These are phyloP conservation scores for Pristionchus entomophagus DNA, from an alignment of 2,888 invertebrate genomes.

Conservation along the genomic window DNA sequence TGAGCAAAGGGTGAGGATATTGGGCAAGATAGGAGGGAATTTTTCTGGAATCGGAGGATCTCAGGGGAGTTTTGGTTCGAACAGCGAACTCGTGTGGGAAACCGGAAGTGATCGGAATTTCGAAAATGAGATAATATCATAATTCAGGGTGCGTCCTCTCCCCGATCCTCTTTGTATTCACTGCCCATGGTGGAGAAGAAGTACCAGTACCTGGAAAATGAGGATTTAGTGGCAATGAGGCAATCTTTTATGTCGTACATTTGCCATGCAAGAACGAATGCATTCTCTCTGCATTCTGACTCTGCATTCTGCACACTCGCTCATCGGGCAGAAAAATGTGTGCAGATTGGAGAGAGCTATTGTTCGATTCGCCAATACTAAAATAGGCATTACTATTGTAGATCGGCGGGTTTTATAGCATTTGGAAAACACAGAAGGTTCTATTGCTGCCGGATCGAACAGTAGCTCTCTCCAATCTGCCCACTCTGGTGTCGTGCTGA, in stretches of 20 bases:
- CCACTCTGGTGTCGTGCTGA: no score
- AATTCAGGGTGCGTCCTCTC: neutral
- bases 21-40: neutral
- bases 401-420: no score
- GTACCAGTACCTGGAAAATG: constrained; percentile 20
- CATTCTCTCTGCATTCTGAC: no score
- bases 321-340: no score
- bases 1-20: neutral
- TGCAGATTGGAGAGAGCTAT: no score
- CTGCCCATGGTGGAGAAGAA: neutral
- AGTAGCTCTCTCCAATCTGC: neutral
- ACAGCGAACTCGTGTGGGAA: neutral
- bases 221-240: neutral
- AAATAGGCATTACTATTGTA: no score
- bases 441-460: no score
- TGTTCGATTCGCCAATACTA: no score
- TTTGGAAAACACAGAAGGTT: no score
- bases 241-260: neutral
- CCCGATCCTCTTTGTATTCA: neutral
- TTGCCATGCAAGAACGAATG: no score
- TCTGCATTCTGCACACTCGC: no score
- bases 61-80: neutral
- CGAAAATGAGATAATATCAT: neutral
- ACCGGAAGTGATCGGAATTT: neutral
- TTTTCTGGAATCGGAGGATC: neutral